Conservation (phyloP, 1,140 invertebrate species). For the Rhagoletis pomonella region DNA sequence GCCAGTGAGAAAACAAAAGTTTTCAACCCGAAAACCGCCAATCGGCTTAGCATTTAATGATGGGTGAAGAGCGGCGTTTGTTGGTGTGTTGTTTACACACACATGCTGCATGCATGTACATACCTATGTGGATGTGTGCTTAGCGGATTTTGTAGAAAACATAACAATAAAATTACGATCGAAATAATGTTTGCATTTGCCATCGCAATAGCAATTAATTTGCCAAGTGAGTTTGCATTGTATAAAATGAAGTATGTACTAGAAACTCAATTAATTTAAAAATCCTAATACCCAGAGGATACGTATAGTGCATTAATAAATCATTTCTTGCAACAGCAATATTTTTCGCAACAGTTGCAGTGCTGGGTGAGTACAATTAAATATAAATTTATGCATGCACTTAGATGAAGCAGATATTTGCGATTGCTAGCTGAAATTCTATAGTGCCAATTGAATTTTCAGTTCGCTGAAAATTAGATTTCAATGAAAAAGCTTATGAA, state of each 20-base stretch:
- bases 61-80: background rate
- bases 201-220: too few species aligned
- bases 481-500: too few species aligned
- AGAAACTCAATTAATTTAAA: background rate
- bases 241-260: background rate
- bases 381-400: background rate
- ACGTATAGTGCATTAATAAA: background rate
- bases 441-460: background rate
- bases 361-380: conserved; percentile 6
- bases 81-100: background rate
- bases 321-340: background rate
- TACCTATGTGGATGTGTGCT: too few species aligned
- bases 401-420: too few species aligned
- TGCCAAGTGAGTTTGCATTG: too few species aligned
- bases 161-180: too few species aligned
- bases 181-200: too few species aligned
- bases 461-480: too few species aligned
- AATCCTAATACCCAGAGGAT: background rate
- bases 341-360: background rate
- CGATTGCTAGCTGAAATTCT: background rate
- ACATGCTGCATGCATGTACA: too few species aligned
- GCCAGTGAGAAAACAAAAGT: background rate
- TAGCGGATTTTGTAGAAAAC: too few species aligned
- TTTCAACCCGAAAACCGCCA: conserved; percentile 1
- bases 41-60: background rate